Conservation (phyloP, 1,140 invertebrate species). For the Diuraphis noxia region DNA sequence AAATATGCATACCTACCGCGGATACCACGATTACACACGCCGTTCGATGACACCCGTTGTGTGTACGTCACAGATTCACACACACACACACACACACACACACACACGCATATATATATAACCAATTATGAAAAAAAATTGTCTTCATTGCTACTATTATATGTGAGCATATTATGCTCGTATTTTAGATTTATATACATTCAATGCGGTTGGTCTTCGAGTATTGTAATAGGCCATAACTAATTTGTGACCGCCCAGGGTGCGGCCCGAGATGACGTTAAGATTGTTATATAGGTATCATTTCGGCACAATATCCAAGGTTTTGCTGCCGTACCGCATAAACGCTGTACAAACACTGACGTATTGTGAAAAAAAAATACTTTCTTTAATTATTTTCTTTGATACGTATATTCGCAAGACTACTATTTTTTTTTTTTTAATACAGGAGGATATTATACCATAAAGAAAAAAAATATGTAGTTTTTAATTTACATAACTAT, state of each 20-base stretch:
- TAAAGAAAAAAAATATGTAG: not conserved
- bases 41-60: not conserved
- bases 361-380: not conserved
- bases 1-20: not conserved
- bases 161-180: not conserved
- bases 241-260: conserved; percentile 53
- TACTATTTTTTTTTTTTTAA: not conserved
- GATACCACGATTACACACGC: not conserved
- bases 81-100: too few relatives aligned
- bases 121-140: not conserved
- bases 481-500: not conserved
- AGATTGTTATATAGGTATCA: conserved; percentile 24
- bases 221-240: conserved; percentile 49
- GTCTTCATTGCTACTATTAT: conserved; percentile 20
- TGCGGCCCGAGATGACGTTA: conserved; percentile 33
- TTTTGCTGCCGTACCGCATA: not conserved
- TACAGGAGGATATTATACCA: not conserved
- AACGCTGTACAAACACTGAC: not conserved
- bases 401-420: not conserved
- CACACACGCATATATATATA: too few relatives aligned
- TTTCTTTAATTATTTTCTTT: not conserved
- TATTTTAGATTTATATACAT: not conserved
- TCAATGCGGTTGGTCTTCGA: conserved; percentile 48
- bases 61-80: too few relatives aligned
- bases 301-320: conserved; percentile 10